A percentile compares a stretch with the other conserved stretches of the same genome.
Evolutionary conservation across 2,797 vertebrate genomes (phyloP).

Genomic region (Spea hammondii): DNA sequence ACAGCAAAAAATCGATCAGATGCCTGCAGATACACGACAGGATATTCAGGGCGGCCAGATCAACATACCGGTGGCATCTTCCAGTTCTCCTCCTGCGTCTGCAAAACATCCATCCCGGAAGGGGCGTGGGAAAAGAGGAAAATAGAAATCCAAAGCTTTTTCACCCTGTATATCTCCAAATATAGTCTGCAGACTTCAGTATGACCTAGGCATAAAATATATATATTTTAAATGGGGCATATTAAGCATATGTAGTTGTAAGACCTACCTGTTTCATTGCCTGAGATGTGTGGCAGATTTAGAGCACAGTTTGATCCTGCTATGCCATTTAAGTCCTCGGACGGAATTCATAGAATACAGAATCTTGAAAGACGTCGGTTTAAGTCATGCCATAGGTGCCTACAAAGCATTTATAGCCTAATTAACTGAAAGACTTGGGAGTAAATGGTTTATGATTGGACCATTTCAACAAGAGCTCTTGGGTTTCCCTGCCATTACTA

Average conservation of each 20-base stretch:
- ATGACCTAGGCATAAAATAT: not conserved
- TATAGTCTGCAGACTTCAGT: constrained; percentile 3
- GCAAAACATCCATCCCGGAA: constrained; percentile 78
- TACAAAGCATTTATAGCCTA: not conserved
- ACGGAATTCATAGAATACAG: not conserved
- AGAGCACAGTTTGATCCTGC: not conserved
- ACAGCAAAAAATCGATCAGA: constrained; percentile 88
- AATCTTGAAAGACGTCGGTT: not conserved
- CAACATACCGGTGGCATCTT: constrained; percentile 79
- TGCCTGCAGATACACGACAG: constrained; percentile 82
- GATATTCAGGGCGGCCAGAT: constrained; percentile 97
- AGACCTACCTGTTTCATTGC: constrained; percentile 9
- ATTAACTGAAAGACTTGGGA: not conserved
- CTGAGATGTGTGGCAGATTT: not conserved
- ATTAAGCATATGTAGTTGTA: constrained; percentile 1
- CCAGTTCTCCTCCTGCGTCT: constrained; percentile 58
- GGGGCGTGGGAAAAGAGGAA: constrained; percentile 69
- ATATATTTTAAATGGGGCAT: constrained; percentile 4
- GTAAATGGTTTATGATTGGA: not conserved
- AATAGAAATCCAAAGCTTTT: constrained; percentile 47
- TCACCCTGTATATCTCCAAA: not conserved
- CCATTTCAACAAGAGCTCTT: not conserved
- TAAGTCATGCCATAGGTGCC: not conserved
- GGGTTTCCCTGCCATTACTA: constrained; percentile 10
- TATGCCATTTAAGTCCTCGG: not conserved